These are phyloP conservation scores for Myiothlypis chrysogaster DNA, from an alignment of 2,797 vertebrate genomes.

Conservation along the genomic window DNA sequence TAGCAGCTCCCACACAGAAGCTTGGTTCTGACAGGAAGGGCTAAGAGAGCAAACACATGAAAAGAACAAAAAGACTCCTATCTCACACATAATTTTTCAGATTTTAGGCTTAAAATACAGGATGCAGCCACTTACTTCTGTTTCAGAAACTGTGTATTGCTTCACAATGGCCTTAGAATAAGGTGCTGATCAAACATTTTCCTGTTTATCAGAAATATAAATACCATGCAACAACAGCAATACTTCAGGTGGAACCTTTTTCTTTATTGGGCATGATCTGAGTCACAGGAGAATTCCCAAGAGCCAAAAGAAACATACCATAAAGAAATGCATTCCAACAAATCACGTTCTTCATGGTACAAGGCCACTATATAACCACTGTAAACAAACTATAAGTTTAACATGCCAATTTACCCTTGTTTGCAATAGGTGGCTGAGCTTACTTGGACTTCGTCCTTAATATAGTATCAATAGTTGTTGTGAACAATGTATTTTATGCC, in stretches of 20 bases:
- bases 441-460: background rate
- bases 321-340: background rate
- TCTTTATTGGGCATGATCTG: background rate
- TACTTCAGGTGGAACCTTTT: background rate
- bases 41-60: background rate
- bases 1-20: background rate
- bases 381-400: background rate
- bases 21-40: background rate
- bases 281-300: background rate
- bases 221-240: background rate
- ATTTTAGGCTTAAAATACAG: constrained; percentile 23
- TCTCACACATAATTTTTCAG: constrained; percentile 2
- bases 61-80: background rate
- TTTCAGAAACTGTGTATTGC: background rate
- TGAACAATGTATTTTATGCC: background rate
- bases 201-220: background rate
- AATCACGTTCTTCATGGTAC: background rate
- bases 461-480: background rate
- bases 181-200: background rate
- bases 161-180: background rate
- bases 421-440: background rate
- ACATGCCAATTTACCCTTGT: background rate
- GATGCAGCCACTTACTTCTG: background rate
- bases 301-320: background rate
- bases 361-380: background rate